Conservation (phyloP, 2,113 vertebrate genomes). For the Dendrocopos noguchii region DNA sequence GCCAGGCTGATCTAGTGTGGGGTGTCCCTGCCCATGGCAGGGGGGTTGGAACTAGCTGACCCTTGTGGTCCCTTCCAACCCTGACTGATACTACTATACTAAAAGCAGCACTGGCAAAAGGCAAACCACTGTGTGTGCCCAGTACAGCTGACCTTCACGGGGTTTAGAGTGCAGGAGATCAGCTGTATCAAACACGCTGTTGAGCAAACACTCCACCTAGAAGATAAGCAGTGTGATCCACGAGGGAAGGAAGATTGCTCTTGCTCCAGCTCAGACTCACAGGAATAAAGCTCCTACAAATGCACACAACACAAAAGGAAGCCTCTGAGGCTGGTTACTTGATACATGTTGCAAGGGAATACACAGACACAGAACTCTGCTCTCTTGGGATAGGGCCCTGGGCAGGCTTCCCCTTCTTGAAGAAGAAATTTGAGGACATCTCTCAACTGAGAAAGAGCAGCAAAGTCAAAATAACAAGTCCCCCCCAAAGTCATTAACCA, state of each 20-base stretch:
- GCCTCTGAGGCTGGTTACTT: background rate
- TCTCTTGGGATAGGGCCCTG: background rate
- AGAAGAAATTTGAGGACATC: background rate
- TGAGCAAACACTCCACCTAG: conserved; percentile 16
- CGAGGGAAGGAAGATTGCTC: background rate
- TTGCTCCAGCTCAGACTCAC: background rate
- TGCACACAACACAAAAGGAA: background rate
- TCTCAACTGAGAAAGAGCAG: background rate
- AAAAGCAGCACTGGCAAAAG: background rate
- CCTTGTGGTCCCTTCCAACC: too few relatives aligned
- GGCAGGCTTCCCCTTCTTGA: background rate
- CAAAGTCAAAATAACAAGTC: background rate
- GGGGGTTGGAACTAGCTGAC: too few relatives aligned
- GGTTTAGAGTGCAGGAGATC: background rate
- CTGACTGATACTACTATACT: too few relatives aligned
- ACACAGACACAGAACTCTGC: background rate
- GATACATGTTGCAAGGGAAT: background rate
- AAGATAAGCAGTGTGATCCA: background rate
- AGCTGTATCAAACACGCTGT: background rate
- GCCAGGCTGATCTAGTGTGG: too few relatives aligned
- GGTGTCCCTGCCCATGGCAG: too few relatives aligned
- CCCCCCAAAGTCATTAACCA: background rate
- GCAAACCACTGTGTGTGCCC: fast-evolving
- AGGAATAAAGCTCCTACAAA: background rate
- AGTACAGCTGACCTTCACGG: background rate